Evolutionary conservation across 2,888 invertebrate genomes (phyloP).

Genomic region (Platycheirus albimanus): DNA sequence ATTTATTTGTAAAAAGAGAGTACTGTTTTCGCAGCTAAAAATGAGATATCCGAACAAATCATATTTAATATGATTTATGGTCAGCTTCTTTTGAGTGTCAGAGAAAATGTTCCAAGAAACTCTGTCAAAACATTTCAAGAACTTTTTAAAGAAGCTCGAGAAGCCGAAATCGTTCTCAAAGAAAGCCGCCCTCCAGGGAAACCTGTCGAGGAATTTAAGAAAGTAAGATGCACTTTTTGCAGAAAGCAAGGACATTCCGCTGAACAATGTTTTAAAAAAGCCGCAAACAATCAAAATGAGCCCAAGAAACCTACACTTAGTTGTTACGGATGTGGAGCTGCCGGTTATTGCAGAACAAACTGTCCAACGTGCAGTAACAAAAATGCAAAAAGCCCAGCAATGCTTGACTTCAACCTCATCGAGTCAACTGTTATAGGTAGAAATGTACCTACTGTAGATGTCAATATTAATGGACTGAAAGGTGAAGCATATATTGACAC

Average conservation of each 20-base stretch:
- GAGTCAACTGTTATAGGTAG: constrained; percentile 6
- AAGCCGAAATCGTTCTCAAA: not conserved
- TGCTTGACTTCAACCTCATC: constrained; percentile 33
- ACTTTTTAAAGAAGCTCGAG: not conserved
- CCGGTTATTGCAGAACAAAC: constrained; percentile 37
- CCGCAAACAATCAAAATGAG: not conserved
- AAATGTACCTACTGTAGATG: constrained; percentile 13
- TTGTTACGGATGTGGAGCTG: constrained; percentile 26
- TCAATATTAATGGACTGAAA: constrained; percentile 19
- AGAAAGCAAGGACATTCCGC: not conserved
- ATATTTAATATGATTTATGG: constrained; percentile 27
- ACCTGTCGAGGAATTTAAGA: not conserved
- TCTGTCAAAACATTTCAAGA: not conserved
- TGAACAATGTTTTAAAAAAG: not conserved
- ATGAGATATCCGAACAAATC: constrained; percentile 12
- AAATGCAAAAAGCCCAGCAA: constrained; percentile 26
- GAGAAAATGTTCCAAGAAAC: constrained; percentile 1
- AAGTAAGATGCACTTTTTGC: not conserved
- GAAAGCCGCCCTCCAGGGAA: not conserved
- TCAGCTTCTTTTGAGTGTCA: not conserved
- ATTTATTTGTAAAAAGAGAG: constrained; percentile 9
- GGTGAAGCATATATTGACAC: constrained; percentile 7
- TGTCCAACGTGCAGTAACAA: constrained; percentile 33
- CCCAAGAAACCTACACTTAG: not conserved
- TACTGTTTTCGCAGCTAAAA: not conserved